Percentiles rank a stretch among this genome's conserved stretches.
phyloP scores from a whole-genome alignment of 2,797 vertebrate genomes.

The Neosalanx taihuensis region DNA sequence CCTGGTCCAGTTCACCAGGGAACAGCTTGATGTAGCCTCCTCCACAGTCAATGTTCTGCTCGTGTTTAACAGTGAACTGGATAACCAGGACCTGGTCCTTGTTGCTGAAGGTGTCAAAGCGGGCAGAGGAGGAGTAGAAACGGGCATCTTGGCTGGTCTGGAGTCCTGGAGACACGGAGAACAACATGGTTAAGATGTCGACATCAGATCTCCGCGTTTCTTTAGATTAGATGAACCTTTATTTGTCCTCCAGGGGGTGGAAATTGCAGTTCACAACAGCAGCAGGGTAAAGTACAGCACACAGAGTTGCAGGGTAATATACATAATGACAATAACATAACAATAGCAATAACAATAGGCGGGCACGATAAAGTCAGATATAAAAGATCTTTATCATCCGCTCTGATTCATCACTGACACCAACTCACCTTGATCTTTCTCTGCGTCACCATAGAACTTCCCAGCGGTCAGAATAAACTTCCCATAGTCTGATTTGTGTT shows the following conservation, averaged over 20 bases:
- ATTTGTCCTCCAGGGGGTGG: no score
- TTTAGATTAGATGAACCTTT: no score
- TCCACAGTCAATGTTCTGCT: conserved; percentile 82
- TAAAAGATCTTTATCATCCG: background rate
- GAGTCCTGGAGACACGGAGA: conserved; percentile 63
- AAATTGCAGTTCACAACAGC: no score
- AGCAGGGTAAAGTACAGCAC: no score
- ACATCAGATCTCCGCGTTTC: background rate
- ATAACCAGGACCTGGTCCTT: conserved; percentile 75
- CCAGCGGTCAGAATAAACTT: conserved; percentile 77
- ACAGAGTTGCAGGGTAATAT: no score
- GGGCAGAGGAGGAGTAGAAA: conserved; percentile 77
- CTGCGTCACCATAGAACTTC: conserved; percentile 78
- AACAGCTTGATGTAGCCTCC: conserved; percentile 81
- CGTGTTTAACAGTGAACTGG: conserved; percentile 81
- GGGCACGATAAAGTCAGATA: no score
- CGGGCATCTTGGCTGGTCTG: conserved; percentile 78
- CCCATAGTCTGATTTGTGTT: conserved; percentile 78
- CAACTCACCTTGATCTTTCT: conserved; percentile 80
- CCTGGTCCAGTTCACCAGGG: conserved; percentile 76
- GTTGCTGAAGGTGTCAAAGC: conserved; percentile 80
- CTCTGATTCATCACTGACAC: background rate
- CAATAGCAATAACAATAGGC: no score
- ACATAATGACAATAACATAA: no score
- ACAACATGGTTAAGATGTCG: background rate